These are phyloP conservation scores for Cremastinae sp. DNA, from an alignment of 2,888 invertebrate genomes.

Conservation along the genomic window DNA sequence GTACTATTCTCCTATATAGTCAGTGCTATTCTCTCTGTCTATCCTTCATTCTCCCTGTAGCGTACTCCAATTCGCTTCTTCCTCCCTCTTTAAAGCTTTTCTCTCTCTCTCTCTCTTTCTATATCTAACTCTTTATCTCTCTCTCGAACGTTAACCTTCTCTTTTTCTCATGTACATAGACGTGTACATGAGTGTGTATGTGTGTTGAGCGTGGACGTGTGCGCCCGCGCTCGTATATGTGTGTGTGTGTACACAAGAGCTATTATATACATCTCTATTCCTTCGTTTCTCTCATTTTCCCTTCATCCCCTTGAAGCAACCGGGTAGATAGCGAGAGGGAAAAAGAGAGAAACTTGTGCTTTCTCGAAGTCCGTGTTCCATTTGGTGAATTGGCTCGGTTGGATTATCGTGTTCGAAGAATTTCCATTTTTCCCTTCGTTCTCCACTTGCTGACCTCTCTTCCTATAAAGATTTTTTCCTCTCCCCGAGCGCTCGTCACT, in stretches of 20 bases:
- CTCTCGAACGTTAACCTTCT: slow-evolving; percentile 26
- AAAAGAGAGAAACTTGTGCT: slow-evolving; percentile 36
- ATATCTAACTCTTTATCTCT: slow-evolving; percentile 39
- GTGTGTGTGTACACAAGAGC: slow-evolving; percentile 1
- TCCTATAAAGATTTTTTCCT: slow-evolving; percentile 39
- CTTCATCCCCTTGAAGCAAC: slow-evolving; percentile 23
- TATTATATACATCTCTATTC: slow-evolving; percentile 42
- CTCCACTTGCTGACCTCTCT: slow-evolving; percentile 24
- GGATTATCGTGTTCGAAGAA: slow-evolving; percentile 59
- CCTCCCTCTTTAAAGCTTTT: slow-evolving; percentile 22
- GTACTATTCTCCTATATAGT: slow-evolving; percentile 22
- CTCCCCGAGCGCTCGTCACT: slow-evolving; percentile 26
- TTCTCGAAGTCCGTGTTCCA: slow-evolving; percentile 56
- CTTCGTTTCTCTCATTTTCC: slow-evolving; percentile 18
- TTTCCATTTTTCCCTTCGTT: slow-evolving; percentile 43
- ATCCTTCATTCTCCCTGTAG: slow-evolving; percentile 2
- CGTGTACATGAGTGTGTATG: slow-evolving; percentile 10
- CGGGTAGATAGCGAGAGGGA: no score
- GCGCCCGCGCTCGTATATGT: no score
- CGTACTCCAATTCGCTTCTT: slow-evolving; percentile 38
- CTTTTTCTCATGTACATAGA: slow-evolving; percentile 37
- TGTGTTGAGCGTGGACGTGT: no score
- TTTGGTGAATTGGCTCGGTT: slow-evolving; percentile 60
- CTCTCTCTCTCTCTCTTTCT: slow-evolving; percentile 27
- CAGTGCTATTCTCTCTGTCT: slow-evolving; percentile 17